phyloP scores from a whole-genome alignment of 2,888 invertebrate genomes.

The Scaptomyza reducta region DNA sequence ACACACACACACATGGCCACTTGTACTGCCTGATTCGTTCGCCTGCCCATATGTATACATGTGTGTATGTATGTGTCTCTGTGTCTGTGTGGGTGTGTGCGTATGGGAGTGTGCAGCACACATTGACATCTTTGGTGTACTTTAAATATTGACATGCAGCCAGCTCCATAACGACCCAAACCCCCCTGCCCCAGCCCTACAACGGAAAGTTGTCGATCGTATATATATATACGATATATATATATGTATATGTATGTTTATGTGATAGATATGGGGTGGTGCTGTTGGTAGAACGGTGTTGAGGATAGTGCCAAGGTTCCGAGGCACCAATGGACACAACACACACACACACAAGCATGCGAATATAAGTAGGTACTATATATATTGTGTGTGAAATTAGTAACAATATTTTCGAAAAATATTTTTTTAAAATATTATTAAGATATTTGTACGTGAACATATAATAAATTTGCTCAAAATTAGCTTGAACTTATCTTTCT shows the following conservation, averaged over 20 bases:
- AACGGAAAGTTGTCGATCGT: slow-evolving; percentile 53
- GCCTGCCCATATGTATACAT: slow-evolving; percentile 45
- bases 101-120: slow-evolving; percentile 20
- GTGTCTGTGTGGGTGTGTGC: slow-evolving; percentile 4
- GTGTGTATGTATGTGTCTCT: neutral
- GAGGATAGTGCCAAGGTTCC: slow-evolving; percentile 10
- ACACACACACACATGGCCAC: slow-evolving; percentile 56
- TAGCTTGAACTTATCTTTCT: no score
- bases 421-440: no score
- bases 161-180: slow-evolving; percentile 15
- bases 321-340: slow-evolving; percentile 49
- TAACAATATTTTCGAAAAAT: no score
- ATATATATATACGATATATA: slow-evolving; percentile 1
- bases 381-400: no score
- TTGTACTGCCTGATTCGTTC: slow-evolving; percentile 71
- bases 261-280: neutral
- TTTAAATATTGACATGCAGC: slow-evolving; percentile 52
- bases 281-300: neutral
- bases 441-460: no score
- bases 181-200: neutral
- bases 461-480: no score
- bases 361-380: no score
- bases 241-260: neutral
- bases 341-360: slow-evolving; percentile 3
- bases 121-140: slow-evolving; percentile 53